Evolutionary conservation across 2,797 vertebrate genomes (phyloP).

Genomic region (Oophaga sylvatica): DNA sequence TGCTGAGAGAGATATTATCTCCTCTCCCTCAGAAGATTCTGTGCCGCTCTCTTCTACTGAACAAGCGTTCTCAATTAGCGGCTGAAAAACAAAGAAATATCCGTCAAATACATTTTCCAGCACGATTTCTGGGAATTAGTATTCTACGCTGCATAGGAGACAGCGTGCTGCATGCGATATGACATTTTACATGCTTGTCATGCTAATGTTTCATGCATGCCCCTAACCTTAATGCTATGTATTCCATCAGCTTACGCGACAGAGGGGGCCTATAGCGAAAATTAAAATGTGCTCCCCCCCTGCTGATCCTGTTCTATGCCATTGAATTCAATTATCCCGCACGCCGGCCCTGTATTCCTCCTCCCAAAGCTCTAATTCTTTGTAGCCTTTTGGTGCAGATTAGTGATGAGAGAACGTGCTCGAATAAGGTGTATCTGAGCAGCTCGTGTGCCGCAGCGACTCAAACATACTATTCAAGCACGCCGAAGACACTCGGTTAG

Average conservation of each 20-base stretch:
- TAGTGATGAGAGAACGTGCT: no score
- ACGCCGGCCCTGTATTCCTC: no score
- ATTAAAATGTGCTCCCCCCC: no score
- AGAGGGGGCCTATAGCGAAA: neutral
- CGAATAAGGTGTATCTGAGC: no score
- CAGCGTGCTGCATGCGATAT: neutral
- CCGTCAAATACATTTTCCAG: conserved; percentile 7
- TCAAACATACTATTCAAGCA: no score
- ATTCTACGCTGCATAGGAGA: neutral
- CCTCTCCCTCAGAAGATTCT: neutral
- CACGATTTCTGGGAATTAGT: conserved; percentile 21
- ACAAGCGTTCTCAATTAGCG: conserved; percentile 11
- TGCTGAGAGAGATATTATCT: conserved; percentile 8
- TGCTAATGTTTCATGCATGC: neutral
- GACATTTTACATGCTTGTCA: neutral
- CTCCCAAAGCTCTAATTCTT: neutral
- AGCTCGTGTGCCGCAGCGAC: no score
- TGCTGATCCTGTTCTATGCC: no score
- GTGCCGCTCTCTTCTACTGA: neutral
- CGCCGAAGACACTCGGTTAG: no score
- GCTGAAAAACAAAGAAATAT: neutral
- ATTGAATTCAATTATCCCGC: no score
- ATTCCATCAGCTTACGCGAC: neutral
- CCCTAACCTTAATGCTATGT: conserved; percentile 1
- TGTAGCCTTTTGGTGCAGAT: neutral